Base-by-base conservation (phyloP, 2,888 invertebrate genomes). In the Pyrgus malvae region DNA sequence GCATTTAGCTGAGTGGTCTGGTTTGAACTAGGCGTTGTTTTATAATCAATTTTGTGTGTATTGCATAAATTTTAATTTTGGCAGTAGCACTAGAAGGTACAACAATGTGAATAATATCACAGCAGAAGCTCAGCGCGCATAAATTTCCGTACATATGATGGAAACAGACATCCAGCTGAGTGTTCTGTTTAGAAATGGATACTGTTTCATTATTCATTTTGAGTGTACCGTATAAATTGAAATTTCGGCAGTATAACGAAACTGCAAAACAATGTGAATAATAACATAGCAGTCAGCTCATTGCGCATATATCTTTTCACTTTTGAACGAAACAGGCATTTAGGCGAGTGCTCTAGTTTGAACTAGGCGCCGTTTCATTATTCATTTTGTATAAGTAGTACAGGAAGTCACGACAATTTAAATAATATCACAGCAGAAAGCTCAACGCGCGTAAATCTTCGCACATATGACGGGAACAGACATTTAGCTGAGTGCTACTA, bases 141-240 rank as follows among this genome's bases (percentile, higher is more conserved):
- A 44, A 37, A 51, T 51, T 29, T 37, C 37, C 44, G 16, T 44
- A 37, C 25, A 23, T 37, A 37, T 44, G 51, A 37, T 44, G 37
- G 51, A 21, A 53, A 38, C 53, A 53, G 53, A 53, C 45, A 53
- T 53, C 44, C 19, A 42, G 45, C 45, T 45, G 45, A 53, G 31
- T 45, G 53, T 14, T n/a, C n/a, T n/a, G n/a, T 14, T 53, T 45
- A 31, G 45, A 53, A 45, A 23, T 44, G 38, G 25, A 29, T 16
- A n/a, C n/a, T 8, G 9, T 29, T 29, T 29, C 29, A 9, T 29
- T 29, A 29, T 29, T 29, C 29, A 9, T 6, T 23, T 25, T 6
- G 3, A 23, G 21, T 41, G 21, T n/a, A n/a, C n/a, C n/a, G n/a
- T n/a, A n/a, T n/a, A n/a, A n/a, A n/a, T n/a, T n/a, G n/a, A n/a